Conservation (phyloP, 1,140 invertebrate genomes). For the Meloidogyne floridensis region DNA sequence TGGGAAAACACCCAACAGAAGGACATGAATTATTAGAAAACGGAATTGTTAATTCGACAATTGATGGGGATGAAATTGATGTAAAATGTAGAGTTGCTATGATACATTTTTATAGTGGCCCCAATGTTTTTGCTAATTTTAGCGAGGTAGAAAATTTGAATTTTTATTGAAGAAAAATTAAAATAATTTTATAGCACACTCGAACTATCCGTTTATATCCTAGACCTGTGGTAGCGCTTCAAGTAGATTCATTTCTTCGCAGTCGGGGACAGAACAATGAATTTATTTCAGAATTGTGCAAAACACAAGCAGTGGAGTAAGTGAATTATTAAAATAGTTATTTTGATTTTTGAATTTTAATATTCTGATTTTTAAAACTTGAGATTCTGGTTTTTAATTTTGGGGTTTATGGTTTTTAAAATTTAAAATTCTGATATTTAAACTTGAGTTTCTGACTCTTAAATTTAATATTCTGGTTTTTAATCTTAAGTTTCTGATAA, state of each 20-base stretch:
- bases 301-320: conserved; percentile 43
- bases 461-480: too few relatives aligned
- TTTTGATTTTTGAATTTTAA: background rate
- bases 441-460: too few relatives aligned
- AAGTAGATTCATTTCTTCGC: conserved; percentile 93
- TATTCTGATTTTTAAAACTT: too few relatives aligned
- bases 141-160: conserved; percentile 72
- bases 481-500: too few relatives aligned
- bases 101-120: conserved; percentile 97
- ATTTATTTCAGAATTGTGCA: conserved; percentile 86
- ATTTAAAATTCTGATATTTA: too few relatives aligned
- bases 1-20: conserved; percentile 23
- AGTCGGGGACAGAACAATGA: conserved; percentile 79
- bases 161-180: background rate
- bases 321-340: background rate
- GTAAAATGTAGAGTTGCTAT: conserved; percentile 96
- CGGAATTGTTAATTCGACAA: conserved; percentile 7
- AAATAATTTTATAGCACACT: conserved; percentile 74
- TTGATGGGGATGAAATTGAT: conserved; percentile 73
- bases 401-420: too few relatives aligned
- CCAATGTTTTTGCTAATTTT: conserved; percentile 94
- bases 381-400: too few relatives aligned
- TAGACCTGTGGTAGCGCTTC: conserved; percentile 94
- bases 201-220: conserved; percentile 92
- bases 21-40: background rate